phyloP scores from a whole-genome alignment of 2,888 invertebrate species.

The Thumatha senex region DNA sequence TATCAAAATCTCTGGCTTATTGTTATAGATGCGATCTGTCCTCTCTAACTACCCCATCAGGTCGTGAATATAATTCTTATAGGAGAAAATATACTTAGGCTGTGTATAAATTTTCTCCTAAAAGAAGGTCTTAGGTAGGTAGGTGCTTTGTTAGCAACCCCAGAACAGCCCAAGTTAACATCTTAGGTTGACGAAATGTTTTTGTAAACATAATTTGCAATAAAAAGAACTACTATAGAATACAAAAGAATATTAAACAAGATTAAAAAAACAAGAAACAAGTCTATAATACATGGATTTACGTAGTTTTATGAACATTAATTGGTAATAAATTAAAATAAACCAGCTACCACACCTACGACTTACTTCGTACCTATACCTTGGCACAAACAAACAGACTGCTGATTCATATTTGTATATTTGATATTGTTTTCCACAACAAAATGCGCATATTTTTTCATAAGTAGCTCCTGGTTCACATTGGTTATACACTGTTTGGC shows the following conservation, averaged over 20 bases:
- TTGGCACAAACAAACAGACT: constrained; percentile 1
- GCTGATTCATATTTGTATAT: constrained; percentile 6
- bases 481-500: background rate
- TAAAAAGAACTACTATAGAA: background rate
- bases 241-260: background rate
- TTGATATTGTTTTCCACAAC: constrained; percentile 1
- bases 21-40: no score
- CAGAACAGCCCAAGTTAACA: no score
- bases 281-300: background rate
- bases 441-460: background rate
- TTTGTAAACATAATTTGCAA: background rate
- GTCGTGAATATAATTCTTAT: no score
- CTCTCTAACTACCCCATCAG: no score
- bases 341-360: background rate
- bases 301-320: constrained; percentile 2
- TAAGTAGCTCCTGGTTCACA: background rate
- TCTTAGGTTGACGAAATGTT: background rate
- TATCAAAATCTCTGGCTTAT: no score
- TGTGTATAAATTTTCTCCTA: no score
- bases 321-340: constrained; percentile 8
- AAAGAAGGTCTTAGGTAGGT: no score
- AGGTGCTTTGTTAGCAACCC: no score
- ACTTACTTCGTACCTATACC: background rate
- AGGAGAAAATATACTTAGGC: no score
- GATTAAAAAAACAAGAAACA: background rate